Conservation (phyloP, 2,888 invertebrate species). For the Germaria angustata region DNA sequence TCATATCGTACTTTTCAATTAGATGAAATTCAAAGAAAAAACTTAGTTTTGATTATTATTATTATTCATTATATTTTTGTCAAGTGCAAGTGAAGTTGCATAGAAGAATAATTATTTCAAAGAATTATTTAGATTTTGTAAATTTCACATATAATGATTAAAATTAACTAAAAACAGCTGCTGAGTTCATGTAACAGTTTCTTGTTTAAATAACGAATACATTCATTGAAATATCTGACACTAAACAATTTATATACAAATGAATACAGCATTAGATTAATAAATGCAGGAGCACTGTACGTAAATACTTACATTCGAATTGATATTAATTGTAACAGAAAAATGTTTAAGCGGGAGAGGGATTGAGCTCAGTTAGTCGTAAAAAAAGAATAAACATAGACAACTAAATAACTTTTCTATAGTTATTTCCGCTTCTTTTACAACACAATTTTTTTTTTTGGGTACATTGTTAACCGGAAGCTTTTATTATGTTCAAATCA, state of each 20-base stretch:
- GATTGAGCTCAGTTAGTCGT: neutral
- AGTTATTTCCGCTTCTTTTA: slow-evolving; percentile 61
- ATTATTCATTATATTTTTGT: too few relatives aligned
- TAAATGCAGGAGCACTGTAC: slow-evolving; percentile 45
- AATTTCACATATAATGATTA: too few relatives aligned
- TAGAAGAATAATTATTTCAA: too few relatives aligned
- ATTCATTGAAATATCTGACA: slow-evolving; percentile 10
- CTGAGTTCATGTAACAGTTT: too few relatives aligned
- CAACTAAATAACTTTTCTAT: slow-evolving; percentile 54
- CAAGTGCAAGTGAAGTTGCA: too few relatives aligned
- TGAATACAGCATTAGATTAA: slow-evolving; percentile 44
- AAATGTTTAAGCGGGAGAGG: neutral
- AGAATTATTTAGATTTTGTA: too few relatives aligned
- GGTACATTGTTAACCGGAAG: slow-evolving; percentile 55
- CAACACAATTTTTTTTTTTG: slow-evolving; percentile 24
- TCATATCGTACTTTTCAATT: too few relatives aligned
- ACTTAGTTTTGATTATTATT: too few relatives aligned
- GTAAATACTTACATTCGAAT: slow-evolving; percentile 33
- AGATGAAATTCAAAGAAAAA: too few relatives aligned
- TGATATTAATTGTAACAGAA: slow-evolving; percentile 54
- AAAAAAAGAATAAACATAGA: slow-evolving; percentile 12
- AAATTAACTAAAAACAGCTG: too few relatives aligned
- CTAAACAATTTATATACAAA: neutral
- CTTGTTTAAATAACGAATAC: neutral
- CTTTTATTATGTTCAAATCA: slow-evolving; percentile 54